Evolutionary conservation across 1,140 invertebrate species (phyloP), one percentile per base, ranked within the genome.

Genomic region (Leptopilina clavipes): DNA sequence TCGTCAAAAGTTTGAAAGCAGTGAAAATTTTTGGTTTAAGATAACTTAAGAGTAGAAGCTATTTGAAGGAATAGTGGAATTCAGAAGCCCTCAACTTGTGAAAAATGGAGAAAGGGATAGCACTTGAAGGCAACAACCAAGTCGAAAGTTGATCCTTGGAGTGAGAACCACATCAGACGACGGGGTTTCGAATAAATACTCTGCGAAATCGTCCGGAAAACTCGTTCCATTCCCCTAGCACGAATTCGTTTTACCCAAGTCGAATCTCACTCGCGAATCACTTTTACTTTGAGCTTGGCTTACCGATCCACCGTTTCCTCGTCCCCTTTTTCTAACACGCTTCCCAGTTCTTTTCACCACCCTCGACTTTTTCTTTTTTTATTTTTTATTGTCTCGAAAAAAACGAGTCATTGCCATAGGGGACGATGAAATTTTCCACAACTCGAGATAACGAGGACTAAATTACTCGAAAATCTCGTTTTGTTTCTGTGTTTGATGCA

Each of bases 181-280:
- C 72, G 59, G 75, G 56, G 70, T 76, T 70, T 56, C 83, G 80
- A 85, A 86, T 86, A 86, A 86, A 85, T 86, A 86, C 83, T 84
- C 82, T 77, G 77, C 79, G 84, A 86, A 86, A 86, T 85, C 84
- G 84, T 76, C 84, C 78, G 82, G 84, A 86, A 86, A 86, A 86
- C 84, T 86, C 85, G 82, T 86, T 84, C 83, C 81, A 83, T 84
- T 76, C 81, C 78, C 71, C 75, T 56, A 80, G 76, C 79, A 65
- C 59, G 59, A 65, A 65, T 65, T 65, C 59, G 59, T 65, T 65
- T 65, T 65, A 65, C 59, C 11, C 59, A 12, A 65, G 59, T 65
- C 25, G 59, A 65, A 22, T 65, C 59, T 65, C 59, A 65, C 59
- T 65, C 59, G 59, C 59, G 59, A 65, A 65, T 65, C 59, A 65